Evolutionary conservation across 2,888 invertebrate species (phyloP).

Genomic region (Drosophila paracracens): DNA sequence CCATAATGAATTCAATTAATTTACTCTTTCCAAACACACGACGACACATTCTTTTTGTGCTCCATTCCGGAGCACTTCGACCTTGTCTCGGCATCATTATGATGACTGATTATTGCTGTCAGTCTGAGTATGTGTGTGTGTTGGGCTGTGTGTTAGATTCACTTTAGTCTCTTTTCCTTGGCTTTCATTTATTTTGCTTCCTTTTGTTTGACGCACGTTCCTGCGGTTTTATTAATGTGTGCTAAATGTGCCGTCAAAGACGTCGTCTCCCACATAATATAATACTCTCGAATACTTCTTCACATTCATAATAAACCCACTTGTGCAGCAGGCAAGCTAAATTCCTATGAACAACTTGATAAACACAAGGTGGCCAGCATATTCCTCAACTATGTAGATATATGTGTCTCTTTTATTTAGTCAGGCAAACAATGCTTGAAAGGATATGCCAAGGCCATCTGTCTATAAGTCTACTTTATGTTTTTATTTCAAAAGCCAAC

Average conservation of each 20-base stretch:
- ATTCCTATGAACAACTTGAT: slow-evolving; percentile 44
- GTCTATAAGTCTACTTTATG: slow-evolving; percentile 14
- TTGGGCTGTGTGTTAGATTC: slow-evolving; percentile 23
- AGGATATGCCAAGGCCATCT: slow-evolving; percentile 57
- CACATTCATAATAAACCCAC: slow-evolving; percentile 55
- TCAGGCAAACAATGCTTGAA: slow-evolving; percentile 38
- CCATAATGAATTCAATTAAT: slow-evolving; percentile 78
- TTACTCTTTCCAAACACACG: slow-evolving; percentile 63
- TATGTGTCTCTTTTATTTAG: slow-evolving; percentile 54
- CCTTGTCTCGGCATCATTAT: slow-evolving; percentile 69
- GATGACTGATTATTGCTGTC: slow-evolving; percentile 73
- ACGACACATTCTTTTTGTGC: slow-evolving; percentile 34
- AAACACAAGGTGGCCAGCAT: not conserved
- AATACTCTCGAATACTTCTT: slow-evolving; percentile 51
- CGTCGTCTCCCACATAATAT: slow-evolving; percentile 52
- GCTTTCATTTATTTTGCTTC: slow-evolving; percentile 15
- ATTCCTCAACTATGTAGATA: not conserved
- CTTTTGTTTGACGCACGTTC: slow-evolving; percentile 52
- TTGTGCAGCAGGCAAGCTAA: slow-evolving; percentile 24
- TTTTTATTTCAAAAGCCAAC: slow-evolving; percentile 39
- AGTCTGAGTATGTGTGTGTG: slow-evolving; percentile 8
- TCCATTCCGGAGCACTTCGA: slow-evolving; percentile 28
- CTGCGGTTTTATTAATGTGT: slow-evolving; percentile 74
- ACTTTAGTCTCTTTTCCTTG: slow-evolving; percentile 17
- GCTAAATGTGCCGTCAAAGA: slow-evolving; percentile 72